phyloP scores from a whole-genome alignment of 2,797 vertebrate species.

The Setipinna tenuifilis region DNA sequence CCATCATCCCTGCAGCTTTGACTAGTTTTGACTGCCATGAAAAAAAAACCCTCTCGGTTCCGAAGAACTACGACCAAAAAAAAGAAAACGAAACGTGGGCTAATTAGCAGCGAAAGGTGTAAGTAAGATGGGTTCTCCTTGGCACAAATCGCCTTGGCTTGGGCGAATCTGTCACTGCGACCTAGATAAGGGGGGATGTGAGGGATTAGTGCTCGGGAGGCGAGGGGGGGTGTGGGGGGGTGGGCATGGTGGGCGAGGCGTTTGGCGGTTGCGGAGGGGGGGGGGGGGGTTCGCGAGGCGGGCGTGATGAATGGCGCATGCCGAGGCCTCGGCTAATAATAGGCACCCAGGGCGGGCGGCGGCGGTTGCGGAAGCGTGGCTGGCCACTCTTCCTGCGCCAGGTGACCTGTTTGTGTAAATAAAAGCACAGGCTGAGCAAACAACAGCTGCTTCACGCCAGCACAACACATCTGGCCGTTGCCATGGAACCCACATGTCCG shows the following conservation, averaged over 20 bases:
- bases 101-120: conserved; percentile 43
- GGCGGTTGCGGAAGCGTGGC: conserved; percentile 48
- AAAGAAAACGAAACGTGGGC: background rate
- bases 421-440: conserved; percentile 82
- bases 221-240: background rate
- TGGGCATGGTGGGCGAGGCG: conserved; percentile 1
- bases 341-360: conserved; percentile 52
- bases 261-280: conserved; percentile 47
- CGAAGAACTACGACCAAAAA: no score
- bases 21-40: background rate
- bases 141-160: conserved; percentile 48
- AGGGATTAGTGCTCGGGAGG: conserved; percentile 53
- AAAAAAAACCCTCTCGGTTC: background rate
- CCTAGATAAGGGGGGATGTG: conserved; percentile 63
- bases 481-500: conserved; percentile 67
- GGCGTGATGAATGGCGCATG: conserved; percentile 66
- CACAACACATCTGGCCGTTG: conserved; percentile 81
- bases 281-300: conserved; percentile 51
- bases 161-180: conserved; percentile 58
- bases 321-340: conserved; percentile 69
- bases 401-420: conserved; percentile 85
- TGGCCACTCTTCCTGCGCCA: conserved; percentile 39
- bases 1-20: background rate
- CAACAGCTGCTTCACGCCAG: conserved; percentile 74
- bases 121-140: conserved; percentile 55